A percentile compares a stretch with the other conserved stretches of the same genome.
Conservation (phyloP, 2,113 vertebrate genomes). For the Conger conger region DNA sequence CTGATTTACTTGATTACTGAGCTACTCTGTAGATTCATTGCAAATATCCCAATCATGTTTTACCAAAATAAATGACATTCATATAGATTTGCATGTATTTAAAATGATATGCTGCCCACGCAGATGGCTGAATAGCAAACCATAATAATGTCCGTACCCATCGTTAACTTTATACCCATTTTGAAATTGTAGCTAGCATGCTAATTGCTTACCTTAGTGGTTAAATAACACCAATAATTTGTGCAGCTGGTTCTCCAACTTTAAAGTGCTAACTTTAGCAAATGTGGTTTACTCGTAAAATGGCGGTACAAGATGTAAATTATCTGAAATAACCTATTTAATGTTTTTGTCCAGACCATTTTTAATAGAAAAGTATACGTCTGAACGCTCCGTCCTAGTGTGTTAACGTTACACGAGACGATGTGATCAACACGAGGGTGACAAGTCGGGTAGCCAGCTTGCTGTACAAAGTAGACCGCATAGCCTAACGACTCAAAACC, state of each 20-base stretch:
- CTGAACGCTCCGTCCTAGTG: background rate
- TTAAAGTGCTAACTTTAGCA: slow-evolving; percentile 17
- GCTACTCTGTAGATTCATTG: too few relatives aligned
- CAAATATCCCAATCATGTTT: background rate
- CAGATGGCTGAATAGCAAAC: background rate
- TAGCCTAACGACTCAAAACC: background rate
- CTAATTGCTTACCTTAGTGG: background rate
- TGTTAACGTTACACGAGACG: background rate
- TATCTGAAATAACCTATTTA: background rate
- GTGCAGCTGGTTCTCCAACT: background rate
- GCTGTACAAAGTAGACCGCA: background rate
- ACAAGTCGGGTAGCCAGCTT: background rate
- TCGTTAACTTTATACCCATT: background rate
- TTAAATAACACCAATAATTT: background rate
- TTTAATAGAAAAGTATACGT: background rate
- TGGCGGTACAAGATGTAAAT: slow-evolving; percentile 12
- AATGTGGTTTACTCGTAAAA: slow-evolving; percentile 16
- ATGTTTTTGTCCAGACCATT: background rate
- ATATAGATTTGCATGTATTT: background rate
- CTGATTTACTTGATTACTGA: background rate
- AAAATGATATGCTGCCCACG: background rate
- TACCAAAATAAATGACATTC: background rate
- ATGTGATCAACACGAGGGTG: background rate
- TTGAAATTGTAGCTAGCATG: background rate
- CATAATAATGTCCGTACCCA: background rate